A percentile compares a stretch with the other conserved stretches of the same genome.
Evolutionary conservation across 1,140 invertebrate genomes (phyloP).

Genomic region (Camponotus pennsylvanicus): DNA sequence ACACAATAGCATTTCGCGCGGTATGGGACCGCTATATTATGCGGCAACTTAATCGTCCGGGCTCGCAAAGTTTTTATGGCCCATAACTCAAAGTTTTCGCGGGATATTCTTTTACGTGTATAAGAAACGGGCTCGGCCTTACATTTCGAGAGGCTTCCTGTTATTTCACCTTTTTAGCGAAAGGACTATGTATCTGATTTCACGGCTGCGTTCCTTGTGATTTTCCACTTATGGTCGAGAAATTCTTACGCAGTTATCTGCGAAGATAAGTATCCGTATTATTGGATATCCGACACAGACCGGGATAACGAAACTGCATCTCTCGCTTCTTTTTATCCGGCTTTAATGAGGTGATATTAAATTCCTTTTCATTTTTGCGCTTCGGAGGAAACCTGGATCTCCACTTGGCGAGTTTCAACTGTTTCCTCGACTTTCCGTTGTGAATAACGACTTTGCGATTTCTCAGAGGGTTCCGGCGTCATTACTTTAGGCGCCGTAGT

Average conservation of each 20-base stretch:
- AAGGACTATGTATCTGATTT: conserved; percentile 25
- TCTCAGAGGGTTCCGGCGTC: conserved; percentile 31
- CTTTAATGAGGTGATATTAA: conserved; percentile 73
- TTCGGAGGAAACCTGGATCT: conserved; percentile 56
- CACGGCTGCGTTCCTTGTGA: neutral
- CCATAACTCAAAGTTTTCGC: conserved; percentile 80
- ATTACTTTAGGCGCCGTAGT: conserved; percentile 26
- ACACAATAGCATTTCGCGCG: conserved; percentile 27
- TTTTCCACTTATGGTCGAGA: conserved; percentile 13
- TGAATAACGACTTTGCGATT: conserved; percentile 63
- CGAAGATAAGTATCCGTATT: neutral
- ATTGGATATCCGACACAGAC: conserved; percentile 10
- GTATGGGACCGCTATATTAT: conserved; percentile 73
- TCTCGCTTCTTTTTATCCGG: conserved; percentile 60
- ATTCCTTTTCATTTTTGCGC: conserved; percentile 48
- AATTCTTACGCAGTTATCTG: neutral
- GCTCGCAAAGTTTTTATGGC: conserved; percentile 80
- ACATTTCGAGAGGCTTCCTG: conserved; percentile 48
- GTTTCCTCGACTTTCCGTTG: conserved; percentile 68
- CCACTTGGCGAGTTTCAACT: conserved; percentile 64
- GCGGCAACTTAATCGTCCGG: conserved; percentile 79
- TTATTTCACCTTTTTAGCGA: conserved; percentile 59
- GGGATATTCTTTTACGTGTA: conserved; percentile 71
- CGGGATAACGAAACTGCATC: conserved; percentile 40
- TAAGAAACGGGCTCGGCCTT: conserved; percentile 37